Base-by-base conservation (phyloP, 1,140 invertebrate genomes). In the Drosophila serrata region DNA sequence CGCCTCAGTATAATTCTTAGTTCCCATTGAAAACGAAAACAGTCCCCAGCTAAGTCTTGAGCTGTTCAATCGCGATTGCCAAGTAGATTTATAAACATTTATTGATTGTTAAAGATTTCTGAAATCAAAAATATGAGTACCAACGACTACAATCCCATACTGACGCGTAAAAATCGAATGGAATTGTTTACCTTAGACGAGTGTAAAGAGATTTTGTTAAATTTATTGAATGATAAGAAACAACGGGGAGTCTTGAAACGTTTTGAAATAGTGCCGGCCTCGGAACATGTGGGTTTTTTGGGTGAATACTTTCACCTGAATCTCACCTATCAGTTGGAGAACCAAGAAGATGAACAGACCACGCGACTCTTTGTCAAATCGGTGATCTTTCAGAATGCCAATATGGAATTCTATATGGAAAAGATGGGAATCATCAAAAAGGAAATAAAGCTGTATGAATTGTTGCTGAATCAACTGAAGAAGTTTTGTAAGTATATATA, bases 241-340 rank as follows among this genome's bases (percentile, higher is more conserved):
- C 19, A 67, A 3, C 13, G 31, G 5, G 90, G 84, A 0, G 19
- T 19, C 11, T 35, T 92, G 0, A 55, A 39, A 2, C 27, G 70
- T 15, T 92, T 82, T 46, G 40, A 90, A 61, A 60, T 91, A 46
- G 51, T 82, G 31, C 72, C 90, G 17, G 91, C 91, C n/a, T 68
- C 75, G 1, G 77, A 82, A 8, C 63, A 75, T 39, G 58, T 77
- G 0, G 91, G 91, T 11, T 92, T 91, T 31, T 37, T 92, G 12
- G 91, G 90, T 3, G 84, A 92, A 79, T 92, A 92, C 48, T 92
- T 73, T 69, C 81, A 91, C 62, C 49, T 92, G 17, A 24, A 80
- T 22, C 62, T 92, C 0, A 75, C 29, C 13, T 92, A 92, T 70
- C 49, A 58, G 48, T 31, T 79, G 39, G 69, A 57, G 3, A 17